Evolutionary conservation across 1,140 invertebrate species (phyloP).

Genomic region (Papilio glaucus): DNA sequence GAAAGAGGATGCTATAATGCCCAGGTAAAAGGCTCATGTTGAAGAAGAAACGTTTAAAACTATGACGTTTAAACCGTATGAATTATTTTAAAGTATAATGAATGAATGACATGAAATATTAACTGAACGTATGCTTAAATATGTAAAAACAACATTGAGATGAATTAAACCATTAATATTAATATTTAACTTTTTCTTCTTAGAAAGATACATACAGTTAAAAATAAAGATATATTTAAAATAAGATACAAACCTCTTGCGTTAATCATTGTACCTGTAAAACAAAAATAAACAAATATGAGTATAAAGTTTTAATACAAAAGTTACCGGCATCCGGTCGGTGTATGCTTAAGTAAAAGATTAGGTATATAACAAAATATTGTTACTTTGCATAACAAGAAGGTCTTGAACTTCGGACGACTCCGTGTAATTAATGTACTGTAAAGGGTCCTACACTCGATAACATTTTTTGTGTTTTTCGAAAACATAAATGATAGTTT

Average conservation of each 20-base stretch:
- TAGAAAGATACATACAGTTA: not conserved
- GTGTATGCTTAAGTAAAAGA: no score
- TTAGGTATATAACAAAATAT: no score
- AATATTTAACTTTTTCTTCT: not conserved
- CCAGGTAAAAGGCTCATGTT: not conserved
- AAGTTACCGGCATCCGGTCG: not conserved
- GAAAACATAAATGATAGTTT: no score
- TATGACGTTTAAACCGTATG: not conserved
- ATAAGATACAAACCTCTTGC: not conserved
- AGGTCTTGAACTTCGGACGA: no score
- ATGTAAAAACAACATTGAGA: not conserved
- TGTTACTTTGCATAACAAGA: no score
- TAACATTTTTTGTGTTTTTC: no score
- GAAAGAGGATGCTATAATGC: conserved; percentile 5
- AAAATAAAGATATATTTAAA: not conserved
- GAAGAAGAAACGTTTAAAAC: not conserved
- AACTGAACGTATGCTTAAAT: not conserved
- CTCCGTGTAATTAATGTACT: no score
- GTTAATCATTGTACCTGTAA: not conserved
- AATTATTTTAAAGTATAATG: not conserved
- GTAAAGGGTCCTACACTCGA: no score
- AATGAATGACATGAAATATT: not conserved
- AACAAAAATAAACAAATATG: not conserved
- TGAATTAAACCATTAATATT: not conserved
- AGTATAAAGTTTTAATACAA: not conserved